Percentiles rank a stretch among this genome's conserved stretches.
Conservation (phyloP, 37 sponge, comb jelly and placozoan species). For the Ianthella basta region DNA sequence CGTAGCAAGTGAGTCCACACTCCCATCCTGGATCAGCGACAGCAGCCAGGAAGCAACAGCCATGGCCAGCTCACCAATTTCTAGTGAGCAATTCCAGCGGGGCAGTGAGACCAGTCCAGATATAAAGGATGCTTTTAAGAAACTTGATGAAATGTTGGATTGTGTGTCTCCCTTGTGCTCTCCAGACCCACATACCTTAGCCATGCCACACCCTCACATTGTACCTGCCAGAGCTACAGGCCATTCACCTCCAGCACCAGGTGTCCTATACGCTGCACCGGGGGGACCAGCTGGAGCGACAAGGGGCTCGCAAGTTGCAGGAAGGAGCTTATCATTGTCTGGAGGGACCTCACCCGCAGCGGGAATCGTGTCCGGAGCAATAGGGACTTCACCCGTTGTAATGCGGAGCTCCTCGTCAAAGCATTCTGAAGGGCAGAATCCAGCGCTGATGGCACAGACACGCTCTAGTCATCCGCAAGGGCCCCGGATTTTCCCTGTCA, state of each 20-base stretch:
- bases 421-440: conserved; percentile 28
- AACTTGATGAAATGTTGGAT: conserved; percentile 23
- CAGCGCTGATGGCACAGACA: not conserved
- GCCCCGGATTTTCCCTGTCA: too few relatives aligned
- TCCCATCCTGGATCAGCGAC: too few relatives aligned
- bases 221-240: not conserved
- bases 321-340: not conserved
- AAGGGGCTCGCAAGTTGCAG: not conserved
- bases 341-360: too few relatives aligned
- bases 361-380: too few relatives aligned
- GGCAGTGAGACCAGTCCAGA: conserved; percentile 10
- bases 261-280: not conserved
- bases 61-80: too few relatives aligned
- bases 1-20: too few relatives aligned
- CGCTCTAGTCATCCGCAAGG: too few relatives aligned
- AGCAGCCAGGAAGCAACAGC: too few relatives aligned
- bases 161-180: conserved; percentile 2
- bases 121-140: not conserved
- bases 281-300: too few relatives aligned
- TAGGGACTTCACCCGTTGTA: too few relatives aligned
- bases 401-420: conserved; percentile 36
- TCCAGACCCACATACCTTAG: conserved; percentile 4
- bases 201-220: not conserved
- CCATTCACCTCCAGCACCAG: not conserved
- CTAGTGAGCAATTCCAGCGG: not conserved